Evolutionary conservation across 2,113 vertebrate genomes (phyloP), one percentile per base, ranked within the genome.

Genomic region (Ranitomeya imitator): DNA sequence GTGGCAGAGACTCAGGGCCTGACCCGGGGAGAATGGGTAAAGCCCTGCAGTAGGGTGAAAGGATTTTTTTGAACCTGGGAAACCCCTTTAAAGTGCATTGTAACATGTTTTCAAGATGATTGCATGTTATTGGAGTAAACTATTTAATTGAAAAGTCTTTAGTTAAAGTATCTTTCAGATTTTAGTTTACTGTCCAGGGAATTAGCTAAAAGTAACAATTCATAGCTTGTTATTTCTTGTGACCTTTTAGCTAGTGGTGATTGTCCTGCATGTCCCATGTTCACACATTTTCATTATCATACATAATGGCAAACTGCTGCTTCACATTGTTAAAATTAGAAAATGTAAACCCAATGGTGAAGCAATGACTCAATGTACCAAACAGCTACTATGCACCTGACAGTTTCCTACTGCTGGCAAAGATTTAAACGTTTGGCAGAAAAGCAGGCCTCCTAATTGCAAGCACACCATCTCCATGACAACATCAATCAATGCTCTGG

Each of bases 401-500:
- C 79, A 45, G 18, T 85, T 51, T 63, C 45, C 0, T 85, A 67
- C 18, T 7, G 87, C 21, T 16, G 79, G 77, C 77, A 77, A 45
- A 90, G 83, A 71, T 63, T 45, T 31, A 63, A 69, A 21, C 21
- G 83, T 60, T 60, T 61, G 31, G 87, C 88, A 57, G 14, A 4
- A 69, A 86, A 31, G 78, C 83, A 54, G 16, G 26, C 63, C 45
- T 79, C 54, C n/a, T 88, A 79, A 88, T 88, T 85, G 73, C 45
- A 79, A 67, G 74, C 73, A 69, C 69, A 74, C 10, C 23, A 69
- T 85, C 51, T 69, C 81, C 76, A 77, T 88, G 73, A 76, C 73
- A 88, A 88, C 73, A 23, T 85, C 87, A 85, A 88, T 88, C 87
- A 88, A 19, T 45, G 86, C 86, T 90, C 80, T 52, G 15, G 79